Evolutionary conservation across 2,113 vertebrate species (phyloP), one percentile per base, ranked within the genome.

Genomic region (Ctenodactylus gundi): DNA sequence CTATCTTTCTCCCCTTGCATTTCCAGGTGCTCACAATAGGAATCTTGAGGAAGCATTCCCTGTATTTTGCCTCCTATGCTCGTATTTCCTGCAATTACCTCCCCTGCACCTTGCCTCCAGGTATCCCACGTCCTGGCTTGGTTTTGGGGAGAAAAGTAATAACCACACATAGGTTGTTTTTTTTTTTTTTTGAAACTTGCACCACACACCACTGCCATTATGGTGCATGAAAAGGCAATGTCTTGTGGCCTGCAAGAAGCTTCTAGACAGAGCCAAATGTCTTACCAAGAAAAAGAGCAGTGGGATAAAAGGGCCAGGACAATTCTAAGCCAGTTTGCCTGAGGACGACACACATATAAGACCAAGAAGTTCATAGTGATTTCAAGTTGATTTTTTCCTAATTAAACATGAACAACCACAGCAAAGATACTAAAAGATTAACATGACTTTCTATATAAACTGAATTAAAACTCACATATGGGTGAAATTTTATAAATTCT

Each of bases 301-400:
- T 2, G 1, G 10, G 3, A 5, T 20, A 62, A 67, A 11, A 8
- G 14, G 25, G 10, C 53, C 14, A 64, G 57, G n/a, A 65, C 1
- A 73, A 46, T 8, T 4, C 8, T 36, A 17, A 68, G 4, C 53
- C 72, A n/a, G 44, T 29, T 86, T 55, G 78, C 18, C 5, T 36
- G 41, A 67, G 41, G 23, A 46, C 6, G 12, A 46, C 29, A 8
- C 36, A 41, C 5, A 11, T 77, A 23, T 25, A 36, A 39, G 51
- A 67, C 53, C 11, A 73, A 84, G 68, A 27, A 41, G 49, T 39
- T 75, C 8, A 67, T 14, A 88, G 51, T n/a, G 51, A 65, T 64
- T 78, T 44, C 25, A 93, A 53, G 27, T 81, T 77, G 17, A 51
- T 90, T 76, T 78, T 75, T 49, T 34, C 36, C 46, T 58, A 65